A percentile compares a stretch with the other conserved stretches of the same genome.
phyloP scores from a whole-genome alignment of 2,797 vertebrate species.

The Moxostoma hubbsi region DNA sequence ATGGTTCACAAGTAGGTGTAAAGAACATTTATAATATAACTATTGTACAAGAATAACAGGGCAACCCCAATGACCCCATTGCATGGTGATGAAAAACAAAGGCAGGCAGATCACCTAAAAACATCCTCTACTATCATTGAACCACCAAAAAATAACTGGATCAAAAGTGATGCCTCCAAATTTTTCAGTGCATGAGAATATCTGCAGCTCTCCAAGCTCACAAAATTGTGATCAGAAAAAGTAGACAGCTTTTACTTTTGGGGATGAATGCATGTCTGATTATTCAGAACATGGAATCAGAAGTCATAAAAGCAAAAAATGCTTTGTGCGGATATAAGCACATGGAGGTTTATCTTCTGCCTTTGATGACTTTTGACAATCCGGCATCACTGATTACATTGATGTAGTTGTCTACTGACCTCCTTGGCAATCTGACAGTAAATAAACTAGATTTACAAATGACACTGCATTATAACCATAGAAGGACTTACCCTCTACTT shows the following conservation, averaged over 20 bases:
- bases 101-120: neutral
- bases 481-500: too few species aligned
- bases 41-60: neutral
- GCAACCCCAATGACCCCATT: neutral
- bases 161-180: neutral
- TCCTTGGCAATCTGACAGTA: neutral
- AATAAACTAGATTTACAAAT: neutral
- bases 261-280: neutral
- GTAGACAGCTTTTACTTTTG: neutral
- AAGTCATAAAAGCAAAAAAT: neutral
- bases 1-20: neutral
- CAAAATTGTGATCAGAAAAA: neutral
- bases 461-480: neutral
- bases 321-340: neutral
- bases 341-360: neutral
- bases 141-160: neutral
- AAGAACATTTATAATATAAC: slow-evolving; percentile 1
- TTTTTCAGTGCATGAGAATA: neutral
- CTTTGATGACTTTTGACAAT: neutral
- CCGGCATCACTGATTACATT: neutral
- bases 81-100: neutral
- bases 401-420: neutral
- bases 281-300: neutral
- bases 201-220: neutral
- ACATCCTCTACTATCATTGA: neutral